Evolutionary conservation across 2,113 vertebrate genomes (phyloP).

Genomic region (Falcunculus frontatus): DNA sequence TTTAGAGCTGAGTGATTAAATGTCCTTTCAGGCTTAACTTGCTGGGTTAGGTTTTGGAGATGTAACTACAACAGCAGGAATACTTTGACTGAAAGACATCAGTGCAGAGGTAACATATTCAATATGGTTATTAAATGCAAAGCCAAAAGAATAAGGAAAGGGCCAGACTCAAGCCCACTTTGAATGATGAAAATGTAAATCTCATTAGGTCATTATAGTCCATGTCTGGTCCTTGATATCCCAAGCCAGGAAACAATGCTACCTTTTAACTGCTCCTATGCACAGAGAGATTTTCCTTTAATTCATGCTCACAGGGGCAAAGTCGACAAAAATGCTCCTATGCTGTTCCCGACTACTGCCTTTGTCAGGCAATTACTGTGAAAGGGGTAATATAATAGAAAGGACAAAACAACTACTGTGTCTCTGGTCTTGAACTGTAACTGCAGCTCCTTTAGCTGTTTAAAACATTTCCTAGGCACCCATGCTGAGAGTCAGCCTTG

Average conservation of each 20-base stretch:
- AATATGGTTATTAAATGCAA: background rate
- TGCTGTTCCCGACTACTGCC: background rate
- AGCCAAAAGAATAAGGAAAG: background rate
- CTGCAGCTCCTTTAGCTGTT: background rate
- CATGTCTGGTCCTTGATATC: background rate
- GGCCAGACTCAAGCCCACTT: background rate
- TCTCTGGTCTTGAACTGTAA: background rate
- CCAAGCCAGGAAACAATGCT: background rate
- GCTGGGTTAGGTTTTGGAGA: background rate
- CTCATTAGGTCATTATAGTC: background rate
- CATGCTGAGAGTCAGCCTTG: background rate
- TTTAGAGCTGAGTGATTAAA: background rate
- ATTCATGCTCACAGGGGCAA: background rate
- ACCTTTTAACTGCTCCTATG: background rate
- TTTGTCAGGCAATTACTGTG: background rate
- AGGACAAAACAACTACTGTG: constrained; percentile 41
- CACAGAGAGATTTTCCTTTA: background rate
- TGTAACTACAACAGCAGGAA: background rate
- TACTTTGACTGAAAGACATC: background rate
- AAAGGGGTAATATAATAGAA: background rate
- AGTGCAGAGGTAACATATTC: background rate
- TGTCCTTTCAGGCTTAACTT: background rate
- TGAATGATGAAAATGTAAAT: background rate
- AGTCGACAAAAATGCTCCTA: constrained; percentile 10
- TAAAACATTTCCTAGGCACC: background rate